Evolutionary conservation across 53 echinoderm and acorn worm genomes (phyloP).

Genomic region (Paracentrotus lividus): DNA sequence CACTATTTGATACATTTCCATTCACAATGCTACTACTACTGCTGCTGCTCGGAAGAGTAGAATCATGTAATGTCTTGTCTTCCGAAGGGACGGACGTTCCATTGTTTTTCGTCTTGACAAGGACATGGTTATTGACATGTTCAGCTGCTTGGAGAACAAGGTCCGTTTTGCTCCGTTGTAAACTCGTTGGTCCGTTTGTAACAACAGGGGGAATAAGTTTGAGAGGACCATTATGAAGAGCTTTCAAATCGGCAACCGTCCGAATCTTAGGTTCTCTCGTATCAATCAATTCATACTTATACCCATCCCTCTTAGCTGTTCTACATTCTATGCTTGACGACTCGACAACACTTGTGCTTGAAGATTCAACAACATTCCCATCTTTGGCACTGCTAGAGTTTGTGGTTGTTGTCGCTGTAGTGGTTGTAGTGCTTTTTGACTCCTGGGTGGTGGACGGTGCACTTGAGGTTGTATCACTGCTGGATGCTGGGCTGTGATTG

Average conservation of each 20-base stretch:
- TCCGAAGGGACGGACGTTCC: neutral
- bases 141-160: slow-evolving; percentile 40
- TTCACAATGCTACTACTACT: slow-evolving; percentile 34
- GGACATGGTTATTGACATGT: slow-evolving; percentile 39
- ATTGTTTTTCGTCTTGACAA: slow-evolving; percentile 40
- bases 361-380: neutral
- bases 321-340: neutral
- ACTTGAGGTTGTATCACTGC: slow-evolving; percentile 36
- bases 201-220: slow-evolving; percentile 7
- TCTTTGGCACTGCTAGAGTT: slow-evolving; percentile 54
- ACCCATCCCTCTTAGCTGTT: slow-evolving; percentile 32
- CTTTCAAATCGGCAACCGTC: slow-evolving; percentile 65
- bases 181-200: slow-evolving; percentile 42
- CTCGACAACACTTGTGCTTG: neutral
- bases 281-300: slow-evolving; percentile 63
- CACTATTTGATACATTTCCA: slow-evolving; percentile 17
- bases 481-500: slow-evolving; percentile 51
- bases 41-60: too few species aligned
- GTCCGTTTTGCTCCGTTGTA: slow-evolving; percentile 29
- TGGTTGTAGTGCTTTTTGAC: neutral
- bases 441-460: neutral
- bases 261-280: slow-evolving; percentile 51
- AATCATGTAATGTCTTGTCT: neutral
- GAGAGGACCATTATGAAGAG: slow-evolving; percentile 51
- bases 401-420: slow-evolving; percentile 24